Percentiles rank a stretch among this genome's conserved stretches.
Conservation (phyloP, 1,140 invertebrate species). For the Cardiocondyla obscurior region DNA sequence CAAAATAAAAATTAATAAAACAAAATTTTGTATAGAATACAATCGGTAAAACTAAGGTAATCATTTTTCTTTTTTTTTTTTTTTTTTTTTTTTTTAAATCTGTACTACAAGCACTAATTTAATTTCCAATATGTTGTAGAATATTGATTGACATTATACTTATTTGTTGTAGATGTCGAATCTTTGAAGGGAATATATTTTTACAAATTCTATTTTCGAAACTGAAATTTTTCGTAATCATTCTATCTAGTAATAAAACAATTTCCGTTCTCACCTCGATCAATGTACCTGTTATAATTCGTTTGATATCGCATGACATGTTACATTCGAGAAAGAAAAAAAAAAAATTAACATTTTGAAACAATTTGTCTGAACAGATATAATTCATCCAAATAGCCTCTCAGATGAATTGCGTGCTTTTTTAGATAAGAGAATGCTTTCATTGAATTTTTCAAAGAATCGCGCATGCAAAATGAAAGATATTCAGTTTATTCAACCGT, state of each 20-base stretch:
- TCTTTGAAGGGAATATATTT: background rate
- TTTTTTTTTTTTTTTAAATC: background rate
- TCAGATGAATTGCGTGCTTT: background rate
- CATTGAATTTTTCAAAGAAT: constrained; percentile 4
- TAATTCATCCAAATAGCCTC: constrained; percentile 4
- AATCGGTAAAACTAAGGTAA: background rate
- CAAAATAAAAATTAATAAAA: too few species aligned
- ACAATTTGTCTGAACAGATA: background rate
- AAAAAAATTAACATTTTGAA: background rate
- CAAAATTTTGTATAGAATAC: background rate
- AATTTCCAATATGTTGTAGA: background rate
- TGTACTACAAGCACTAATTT: background rate
- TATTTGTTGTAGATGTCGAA: background rate
- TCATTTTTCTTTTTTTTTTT: background rate
- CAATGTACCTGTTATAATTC: constrained; percentile 3
- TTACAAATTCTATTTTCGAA: background rate
- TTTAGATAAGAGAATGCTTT: background rate
- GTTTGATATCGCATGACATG: background rate
- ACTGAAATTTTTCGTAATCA: background rate
- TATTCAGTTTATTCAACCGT: background rate
- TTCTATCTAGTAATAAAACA: background rate
- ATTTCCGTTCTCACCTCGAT: constrained; percentile 11
- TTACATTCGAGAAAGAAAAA: background rate
- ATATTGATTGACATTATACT: background rate
- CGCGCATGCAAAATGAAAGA: background rate